phyloP scores from a whole-genome alignment of 1,140 invertebrate genomes.

The Lethrus apterus region DNA sequence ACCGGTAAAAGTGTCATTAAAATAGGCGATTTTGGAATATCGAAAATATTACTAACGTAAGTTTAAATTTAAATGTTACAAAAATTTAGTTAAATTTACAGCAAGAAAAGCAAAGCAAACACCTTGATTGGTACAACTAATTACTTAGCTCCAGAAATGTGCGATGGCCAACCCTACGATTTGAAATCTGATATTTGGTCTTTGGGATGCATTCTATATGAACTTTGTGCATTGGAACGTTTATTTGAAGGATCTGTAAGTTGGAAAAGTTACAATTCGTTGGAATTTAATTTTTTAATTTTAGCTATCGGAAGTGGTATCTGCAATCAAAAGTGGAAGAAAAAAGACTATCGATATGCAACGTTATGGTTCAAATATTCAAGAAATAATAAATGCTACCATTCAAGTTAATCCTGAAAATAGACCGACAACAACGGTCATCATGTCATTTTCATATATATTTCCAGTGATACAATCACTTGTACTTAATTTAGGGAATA shows the following conservation, averaged over 20 bases:
- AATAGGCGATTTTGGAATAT: constrained; percentile 75
- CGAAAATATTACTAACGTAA: constrained; percentile 52
- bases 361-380: background rate
- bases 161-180: constrained; percentile 65
- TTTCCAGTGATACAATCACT: background rate
- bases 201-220: constrained; percentile 76
- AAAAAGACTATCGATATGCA: background rate
- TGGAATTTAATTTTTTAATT: background rate
- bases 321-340: background rate
- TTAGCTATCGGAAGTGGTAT: constrained; percentile 2
- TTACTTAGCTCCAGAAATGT: constrained; percentile 81
- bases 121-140: constrained; percentile 71
- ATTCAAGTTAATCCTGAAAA: constrained; percentile 1
- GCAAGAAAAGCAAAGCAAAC: constrained; percentile 45
- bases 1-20: constrained; percentile 56
- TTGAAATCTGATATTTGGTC: constrained; percentile 80
- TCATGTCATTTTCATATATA: constrained; percentile 3
- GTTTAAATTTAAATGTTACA: too few species aligned
- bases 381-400: background rate
- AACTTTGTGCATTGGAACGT: constrained; percentile 53
- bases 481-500: background rate
- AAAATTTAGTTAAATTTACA: constrained; percentile 18
- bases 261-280: background rate
- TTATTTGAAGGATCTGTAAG: constrained; percentile 49
- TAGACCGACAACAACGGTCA: background rate